Conservation (phyloP, 2,113 vertebrate species). For the Poeciliopsis retropinna region DNA sequence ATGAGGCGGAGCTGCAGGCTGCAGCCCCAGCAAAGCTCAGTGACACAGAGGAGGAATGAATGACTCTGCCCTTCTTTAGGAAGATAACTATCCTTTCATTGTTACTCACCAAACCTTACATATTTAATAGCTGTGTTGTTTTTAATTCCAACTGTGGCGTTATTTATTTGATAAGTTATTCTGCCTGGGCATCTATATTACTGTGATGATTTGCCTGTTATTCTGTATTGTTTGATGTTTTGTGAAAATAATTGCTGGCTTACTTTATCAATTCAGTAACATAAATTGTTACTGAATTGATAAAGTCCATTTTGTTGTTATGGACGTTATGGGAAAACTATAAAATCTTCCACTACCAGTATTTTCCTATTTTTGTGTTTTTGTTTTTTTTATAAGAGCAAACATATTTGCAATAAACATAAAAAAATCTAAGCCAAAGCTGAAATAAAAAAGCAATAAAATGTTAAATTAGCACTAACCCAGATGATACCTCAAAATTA, state of each 20-base stretch:
- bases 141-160: no score
- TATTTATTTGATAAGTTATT: not conserved
- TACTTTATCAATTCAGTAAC: not conserved
- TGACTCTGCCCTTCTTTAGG: conserved; percentile 14
- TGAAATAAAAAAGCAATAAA: not conserved
- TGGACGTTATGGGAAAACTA: no score
- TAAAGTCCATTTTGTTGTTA: no score
- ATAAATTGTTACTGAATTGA: not conserved
- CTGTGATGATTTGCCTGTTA: not conserved
- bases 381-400: not conserved
- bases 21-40: conserved; percentile 32
- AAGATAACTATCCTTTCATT: not conserved
- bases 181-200: not conserved
- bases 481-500: no score
- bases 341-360: no score
- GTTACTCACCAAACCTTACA: no score
- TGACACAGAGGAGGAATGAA: conserved; percentile 59
- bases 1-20: conserved; percentile 79
- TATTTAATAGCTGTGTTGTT: no score
- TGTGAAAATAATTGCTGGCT: not conserved
- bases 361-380: no score
- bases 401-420: not conserved
- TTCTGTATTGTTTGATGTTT: not conserved
- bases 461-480: no score
- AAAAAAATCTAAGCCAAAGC: not conserved